A percentile compares a stretch with the other conserved stretches of the same genome.
Evolutionary conservation across 2,888 invertebrate genomes (phyloP).

Genomic region (Hirtodrosophila duncani): DNA sequence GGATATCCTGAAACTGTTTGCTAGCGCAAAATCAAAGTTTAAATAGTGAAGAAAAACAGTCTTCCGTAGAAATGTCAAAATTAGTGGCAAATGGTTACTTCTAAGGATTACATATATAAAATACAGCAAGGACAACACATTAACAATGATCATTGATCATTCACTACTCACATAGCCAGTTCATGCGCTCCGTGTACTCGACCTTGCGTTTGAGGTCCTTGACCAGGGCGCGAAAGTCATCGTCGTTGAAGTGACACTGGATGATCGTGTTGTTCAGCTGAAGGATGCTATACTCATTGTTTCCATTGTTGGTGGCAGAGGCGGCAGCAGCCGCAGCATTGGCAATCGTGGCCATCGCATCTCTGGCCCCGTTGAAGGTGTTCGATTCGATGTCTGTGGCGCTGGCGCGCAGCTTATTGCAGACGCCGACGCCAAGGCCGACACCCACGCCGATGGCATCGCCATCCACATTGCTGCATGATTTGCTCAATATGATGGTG

Average conservation of each 20-base stretch:
- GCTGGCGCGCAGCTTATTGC: constrained; percentile 55
- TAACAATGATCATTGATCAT: not conserved
- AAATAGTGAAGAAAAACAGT: too few species aligned
- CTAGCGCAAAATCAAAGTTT: too few species aligned
- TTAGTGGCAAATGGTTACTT: too few species aligned
- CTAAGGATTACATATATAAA: not conserved
- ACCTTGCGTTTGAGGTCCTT: constrained; percentile 78
- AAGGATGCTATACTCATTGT: constrained; percentile 77
- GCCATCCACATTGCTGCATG: constrained; percentile 76
- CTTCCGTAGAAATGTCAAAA: too few species aligned
- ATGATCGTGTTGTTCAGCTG: constrained; percentile 78
- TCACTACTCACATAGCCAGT: constrained; percentile 78
- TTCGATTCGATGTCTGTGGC: constrained; percentile 67
- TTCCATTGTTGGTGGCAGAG: constrained; percentile 69
- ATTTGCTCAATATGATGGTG: constrained; percentile 77
- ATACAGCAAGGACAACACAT: not conserved
- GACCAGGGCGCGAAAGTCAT: constrained; percentile 76
- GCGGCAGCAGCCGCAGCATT: constrained; percentile 33
- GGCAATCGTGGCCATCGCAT: constrained; percentile 42
- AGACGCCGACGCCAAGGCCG: constrained; percentile 3
- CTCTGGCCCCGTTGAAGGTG: constrained; percentile 39
- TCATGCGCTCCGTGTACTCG: constrained; percentile 79
- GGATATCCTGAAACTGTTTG: too few species aligned
- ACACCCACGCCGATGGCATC: constrained; percentile 24
- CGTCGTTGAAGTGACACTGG: constrained; percentile 78